Percentiles rank a stretch among this genome's conserved stretches.
phyloP scores from a whole-genome alignment of 2,113 vertebrate genomes.

The Clarias magur region DNA sequence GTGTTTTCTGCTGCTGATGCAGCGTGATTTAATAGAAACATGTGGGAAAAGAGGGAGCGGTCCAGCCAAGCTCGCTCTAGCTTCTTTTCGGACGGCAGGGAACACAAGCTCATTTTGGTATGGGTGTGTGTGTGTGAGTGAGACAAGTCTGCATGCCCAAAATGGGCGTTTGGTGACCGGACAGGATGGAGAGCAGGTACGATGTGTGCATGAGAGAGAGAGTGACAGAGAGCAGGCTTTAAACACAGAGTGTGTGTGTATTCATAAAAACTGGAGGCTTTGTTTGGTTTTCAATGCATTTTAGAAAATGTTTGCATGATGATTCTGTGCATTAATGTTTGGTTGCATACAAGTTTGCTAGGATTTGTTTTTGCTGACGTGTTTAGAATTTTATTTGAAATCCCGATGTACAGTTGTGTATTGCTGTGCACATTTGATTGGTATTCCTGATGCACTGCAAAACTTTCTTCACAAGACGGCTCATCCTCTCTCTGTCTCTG shows the following conservation, averaged over 20 bases:
- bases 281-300: neutral
- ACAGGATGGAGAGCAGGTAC: constrained; percentile 58
- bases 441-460: no score
- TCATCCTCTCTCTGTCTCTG: constrained; percentile 44
- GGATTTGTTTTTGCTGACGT: neutral
- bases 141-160: constrained; percentile 3
- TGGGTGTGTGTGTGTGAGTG: constrained; percentile 1
- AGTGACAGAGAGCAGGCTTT: neutral
- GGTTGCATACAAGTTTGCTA: neutral
- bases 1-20: constrained; percentile 35
- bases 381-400: neutral
- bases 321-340: neutral
- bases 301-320: no score
- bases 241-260: neutral
- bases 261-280: neutral
- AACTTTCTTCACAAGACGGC: neutral
- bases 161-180: constrained; percentile 37
- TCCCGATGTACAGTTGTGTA: neutral
- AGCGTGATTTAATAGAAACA: constrained; percentile 36
- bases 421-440: neutral
- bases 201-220: neutral
- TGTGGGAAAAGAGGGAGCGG: constrained; percentile 36
- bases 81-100: constrained; percentile 10
- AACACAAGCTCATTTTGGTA: neutral
- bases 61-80: neutral